Base-by-base conservation (phyloP, 2,888 invertebrate species). In the Ophioninae sp. region DNA sequence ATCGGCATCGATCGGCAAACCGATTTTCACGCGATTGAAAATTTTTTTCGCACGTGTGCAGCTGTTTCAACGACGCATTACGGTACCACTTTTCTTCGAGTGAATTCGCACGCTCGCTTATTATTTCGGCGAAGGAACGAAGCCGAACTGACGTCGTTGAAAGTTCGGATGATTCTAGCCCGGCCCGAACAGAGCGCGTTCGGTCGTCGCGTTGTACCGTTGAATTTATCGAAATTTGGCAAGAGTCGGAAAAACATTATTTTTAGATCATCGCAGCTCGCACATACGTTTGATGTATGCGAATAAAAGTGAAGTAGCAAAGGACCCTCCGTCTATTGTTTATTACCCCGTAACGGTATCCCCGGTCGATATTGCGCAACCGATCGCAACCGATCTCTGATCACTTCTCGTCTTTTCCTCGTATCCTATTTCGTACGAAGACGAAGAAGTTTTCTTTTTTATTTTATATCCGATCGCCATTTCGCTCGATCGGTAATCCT, bases 171-270 rank as follows among this genome's bases (percentile, higher is more conserved):
- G 75, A 67, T 62, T 79, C 79, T 79, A 79, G 41, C 72, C 73
- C 79, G 59, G 65, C 67, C 3, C 79, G 72, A 59, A 65, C 20
- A 13, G 39, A 37, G 61, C 44, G n/a, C 30, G 7, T 50, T 7
- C 50, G n/a, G n/a, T 44, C 64, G 17, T 57, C 67, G 57, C 67
- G 57, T 59, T 82, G 74, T 44, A 67, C 41, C 84, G 85, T 86
- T 86, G 85, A 87, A 90, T 91, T 92, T 90, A 88, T 90, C 88
- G 90, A 89, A 91, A 89, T 90, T 92, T 92, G 92, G 92, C 92
- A 91, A 90, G 88, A 87, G 87, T 86, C 88, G 80, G 77, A 86
- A 88, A 89, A 88, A 84, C 81, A 86, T 85, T 87, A 92, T 92
- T 92, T 91, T 91, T 92, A 92, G 91, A 87, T 76, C 69, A 70